A percentile compares a stretch with the other conserved stretches of the same genome.
These are phyloP conservation scores for Halictus ligatus DNA, from an alignment of 2,888 invertebrate genomes.

Conservation along the genomic window DNA sequence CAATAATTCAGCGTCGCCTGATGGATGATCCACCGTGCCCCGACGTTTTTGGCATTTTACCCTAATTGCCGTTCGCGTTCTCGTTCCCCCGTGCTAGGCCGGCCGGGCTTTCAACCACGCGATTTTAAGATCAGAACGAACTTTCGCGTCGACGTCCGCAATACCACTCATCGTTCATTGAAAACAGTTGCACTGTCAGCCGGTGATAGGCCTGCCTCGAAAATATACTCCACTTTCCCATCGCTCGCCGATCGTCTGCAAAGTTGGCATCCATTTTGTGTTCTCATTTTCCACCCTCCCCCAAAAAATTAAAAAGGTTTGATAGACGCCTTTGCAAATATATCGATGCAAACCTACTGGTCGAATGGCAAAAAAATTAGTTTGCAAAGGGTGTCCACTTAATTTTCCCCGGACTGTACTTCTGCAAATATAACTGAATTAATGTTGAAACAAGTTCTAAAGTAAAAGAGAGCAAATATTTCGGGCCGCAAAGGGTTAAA, in stretches of 20 bases:
- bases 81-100: constrained; percentile 3
- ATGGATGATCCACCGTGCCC: constrained; percentile 16
- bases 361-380: neutral
- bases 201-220: neutral
- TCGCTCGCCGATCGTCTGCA: neutral
- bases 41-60: constrained; percentile 47
- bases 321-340: neutral
- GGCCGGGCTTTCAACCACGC: constrained; percentile 22
- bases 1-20: constrained; percentile 44
- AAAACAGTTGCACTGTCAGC: constrained; percentile 6
- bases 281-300: neutral
- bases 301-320: neutral
- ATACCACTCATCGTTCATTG: constrained; percentile 28
- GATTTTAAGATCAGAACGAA: constrained; percentile 28
- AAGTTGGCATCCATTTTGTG: neutral
- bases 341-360: neutral
- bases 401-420: no score
- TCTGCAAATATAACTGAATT: no score
- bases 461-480: neutral
- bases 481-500: no score
- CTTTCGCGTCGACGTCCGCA: neutral
- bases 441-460: neutral
- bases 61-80: constrained; percentile 31
- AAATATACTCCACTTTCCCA: constrained; percentile 2
- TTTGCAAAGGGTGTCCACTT: no score